Conservation (phyloP, 2,888 invertebrate genomes). For the Ferrisia virgata region DNA sequence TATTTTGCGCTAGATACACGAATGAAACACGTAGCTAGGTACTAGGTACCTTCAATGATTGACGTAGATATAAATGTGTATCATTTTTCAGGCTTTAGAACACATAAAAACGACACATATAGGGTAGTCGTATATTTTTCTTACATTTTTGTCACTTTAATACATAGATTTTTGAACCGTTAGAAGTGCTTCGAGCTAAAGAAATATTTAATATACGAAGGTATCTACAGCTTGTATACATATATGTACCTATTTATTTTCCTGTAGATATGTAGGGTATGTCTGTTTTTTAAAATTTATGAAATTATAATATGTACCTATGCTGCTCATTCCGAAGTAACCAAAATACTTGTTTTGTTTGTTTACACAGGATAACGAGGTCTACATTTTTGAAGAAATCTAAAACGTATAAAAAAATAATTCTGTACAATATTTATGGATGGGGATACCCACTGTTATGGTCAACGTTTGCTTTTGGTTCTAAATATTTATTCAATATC, state of each 20-base stretch:
- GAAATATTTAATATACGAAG: neutral
- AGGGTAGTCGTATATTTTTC: neutral
- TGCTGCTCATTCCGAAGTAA: too few relatives aligned
- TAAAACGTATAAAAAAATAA: constrained; percentile 4
- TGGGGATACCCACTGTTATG: constrained; percentile 33
- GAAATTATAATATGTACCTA: too few relatives aligned
- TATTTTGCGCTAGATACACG: neutral
- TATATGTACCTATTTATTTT: too few relatives aligned
- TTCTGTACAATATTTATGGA: constrained; percentile 32
- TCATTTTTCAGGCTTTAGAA: constrained; percentile 19
- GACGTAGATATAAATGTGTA: constrained; percentile 13
- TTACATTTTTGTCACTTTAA: neutral
- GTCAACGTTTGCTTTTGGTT: constrained; percentile 5
- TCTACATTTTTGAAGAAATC: constrained; percentile 42
- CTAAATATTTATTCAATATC: neutral
- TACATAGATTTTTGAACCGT: neutral
- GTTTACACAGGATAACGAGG: constrained; percentile 14
- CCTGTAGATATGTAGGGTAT: too few relatives aligned
- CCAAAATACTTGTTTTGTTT: too few relatives aligned
- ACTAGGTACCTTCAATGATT: neutral
- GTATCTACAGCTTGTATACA: too few relatives aligned
- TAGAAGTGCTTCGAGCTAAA: neutral
- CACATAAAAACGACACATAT: neutral
- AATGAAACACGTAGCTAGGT: neutral
- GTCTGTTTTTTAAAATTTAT: too few relatives aligned